A percentile compares a stretch with the other conserved stretches of the same genome.
Evolutionary conservation across 2,888 invertebrate species (phyloP).

Genomic region (Embidobia sp.): DNA sequence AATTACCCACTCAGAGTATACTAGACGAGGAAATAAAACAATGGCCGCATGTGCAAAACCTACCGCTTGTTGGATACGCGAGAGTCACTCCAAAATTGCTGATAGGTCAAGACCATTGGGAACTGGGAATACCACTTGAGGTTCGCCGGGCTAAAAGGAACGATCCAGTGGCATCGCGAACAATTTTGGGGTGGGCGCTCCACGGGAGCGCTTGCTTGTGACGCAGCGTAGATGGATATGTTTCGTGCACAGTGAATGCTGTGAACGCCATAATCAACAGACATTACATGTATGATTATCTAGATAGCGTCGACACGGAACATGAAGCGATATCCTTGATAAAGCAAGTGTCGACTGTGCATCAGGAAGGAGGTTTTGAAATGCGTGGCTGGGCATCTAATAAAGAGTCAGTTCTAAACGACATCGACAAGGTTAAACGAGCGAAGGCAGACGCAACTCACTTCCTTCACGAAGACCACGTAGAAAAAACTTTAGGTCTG

Average conservation of each 20-base stretch:
- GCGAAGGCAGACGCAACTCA: too few species aligned
- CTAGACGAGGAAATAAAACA: background rate
- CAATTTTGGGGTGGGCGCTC: constrained; percentile 16
- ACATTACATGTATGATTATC: background rate
- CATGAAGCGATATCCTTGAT: background rate
- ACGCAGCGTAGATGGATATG: too few species aligned
- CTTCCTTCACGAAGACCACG: background rate
- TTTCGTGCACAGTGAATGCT: too few species aligned
- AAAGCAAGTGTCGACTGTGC: background rate
- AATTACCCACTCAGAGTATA: background rate
- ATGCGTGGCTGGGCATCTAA: background rate
- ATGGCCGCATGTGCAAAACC: background rate
- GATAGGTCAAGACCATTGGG: constrained; percentile 48
- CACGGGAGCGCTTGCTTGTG: too few species aligned
- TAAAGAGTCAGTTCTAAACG: background rate
- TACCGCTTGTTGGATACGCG: background rate
- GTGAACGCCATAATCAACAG: constrained; percentile 62
- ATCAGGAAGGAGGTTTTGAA: background rate
- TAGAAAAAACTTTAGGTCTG: background rate
- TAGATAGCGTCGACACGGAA: background rate
- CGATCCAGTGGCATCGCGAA: background rate
- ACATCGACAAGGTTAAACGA: too few species aligned
- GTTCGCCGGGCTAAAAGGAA: background rate
- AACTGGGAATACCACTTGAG: constrained; percentile 9
- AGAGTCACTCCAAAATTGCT: constrained; percentile 2